Percentiles rank a stretch among this genome's conserved stretches.
Evolutionary conservation across 2,113 vertebrate genomes (phyloP).

Genomic region (Saguinus midas): DNA sequence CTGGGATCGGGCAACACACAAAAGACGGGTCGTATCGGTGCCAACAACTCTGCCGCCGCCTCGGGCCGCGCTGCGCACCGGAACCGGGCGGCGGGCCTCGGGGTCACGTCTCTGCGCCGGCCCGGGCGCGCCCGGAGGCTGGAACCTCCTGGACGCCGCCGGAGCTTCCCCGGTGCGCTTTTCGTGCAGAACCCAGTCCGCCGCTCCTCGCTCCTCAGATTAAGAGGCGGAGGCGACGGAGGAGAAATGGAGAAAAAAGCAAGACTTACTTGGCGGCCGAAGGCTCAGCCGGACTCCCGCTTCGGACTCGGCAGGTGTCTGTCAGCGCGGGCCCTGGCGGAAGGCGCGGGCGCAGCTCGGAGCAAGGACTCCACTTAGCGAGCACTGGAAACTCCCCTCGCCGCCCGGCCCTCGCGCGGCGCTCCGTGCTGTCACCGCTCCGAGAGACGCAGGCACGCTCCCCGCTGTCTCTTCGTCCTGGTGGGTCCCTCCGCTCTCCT

Average conservation of each 20-base stretch:
- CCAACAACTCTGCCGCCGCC: slow-evolving; percentile 43
- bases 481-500: neutral
- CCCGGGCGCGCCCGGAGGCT: neutral
- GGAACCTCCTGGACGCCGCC: neutral
- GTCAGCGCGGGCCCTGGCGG: slow-evolving; percentile 41
- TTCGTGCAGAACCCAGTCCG: neutral
- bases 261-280: slow-evolving; percentile 72
- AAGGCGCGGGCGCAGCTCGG: slow-evolving; percentile 71
- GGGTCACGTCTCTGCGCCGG: neutral
- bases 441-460: neutral
- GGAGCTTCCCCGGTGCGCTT: neutral
- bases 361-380: slow-evolving; percentile 62
- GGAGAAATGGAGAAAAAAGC: neutral
- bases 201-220: neutral
- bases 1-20: slow-evolving; percentile 54
- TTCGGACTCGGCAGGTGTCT: slow-evolving; percentile 63
- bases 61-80: neutral
- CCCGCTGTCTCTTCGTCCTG: neutral
- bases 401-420: neutral
- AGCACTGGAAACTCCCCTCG: slow-evolving; percentile 47
- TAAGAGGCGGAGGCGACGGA: neutral
- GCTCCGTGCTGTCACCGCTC: neutral
- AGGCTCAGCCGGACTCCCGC: slow-evolving; percentile 21
- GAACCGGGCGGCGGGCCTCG: neutral
- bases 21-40: slow-evolving; percentile 24